Percentiles rank a stretch among this genome's conserved stretches.
Evolutionary conservation across 2,797 vertebrate genomes (phyloP).

Genomic region (Adelosebastes latens): DNA sequence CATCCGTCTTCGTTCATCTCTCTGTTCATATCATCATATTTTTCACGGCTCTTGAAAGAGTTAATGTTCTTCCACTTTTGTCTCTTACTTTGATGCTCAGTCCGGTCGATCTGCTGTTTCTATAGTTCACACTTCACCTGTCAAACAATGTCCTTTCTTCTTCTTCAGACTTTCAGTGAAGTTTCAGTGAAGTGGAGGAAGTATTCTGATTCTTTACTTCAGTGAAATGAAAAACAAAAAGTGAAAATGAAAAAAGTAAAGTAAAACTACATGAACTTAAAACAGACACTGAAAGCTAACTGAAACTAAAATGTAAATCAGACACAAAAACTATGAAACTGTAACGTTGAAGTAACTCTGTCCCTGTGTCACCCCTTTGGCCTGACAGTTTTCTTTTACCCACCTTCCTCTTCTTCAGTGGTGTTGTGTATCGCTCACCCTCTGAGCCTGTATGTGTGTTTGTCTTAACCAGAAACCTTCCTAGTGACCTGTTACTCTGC

Average conservation of each 20-base stretch:
- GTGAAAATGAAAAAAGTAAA: no score
- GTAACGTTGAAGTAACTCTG: slow-evolving; percentile 1
- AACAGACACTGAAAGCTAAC: neutral
- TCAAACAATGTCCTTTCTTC: neutral
- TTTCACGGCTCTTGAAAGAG: neutral
- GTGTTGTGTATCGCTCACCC: slow-evolving; percentile 41
- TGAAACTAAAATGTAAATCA: neutral
- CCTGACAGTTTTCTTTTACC: slow-evolving; percentile 39
- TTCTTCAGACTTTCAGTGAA: neutral
- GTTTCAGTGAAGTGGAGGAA: no score
- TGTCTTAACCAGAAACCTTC: slow-evolving; percentile 23
- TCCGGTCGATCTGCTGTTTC: neutral
- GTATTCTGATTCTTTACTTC: no score
- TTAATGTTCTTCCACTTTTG: neutral
- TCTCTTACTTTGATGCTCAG: neutral
- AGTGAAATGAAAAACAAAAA: no score
- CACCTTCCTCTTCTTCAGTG: slow-evolving; percentile 41
- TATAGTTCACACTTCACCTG: neutral
- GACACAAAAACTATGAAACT: neutral
- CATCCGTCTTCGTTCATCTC: neutral
- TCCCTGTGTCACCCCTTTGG: slow-evolving; percentile 43
- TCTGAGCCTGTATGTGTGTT: neutral
- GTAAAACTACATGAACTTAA: neutral
- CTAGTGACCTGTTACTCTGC: slow-evolving; percentile 40
- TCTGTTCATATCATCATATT: neutral